Evolutionary conservation across 1,140 invertebrate genomes (phyloP).

Genomic region (Aphis craccivora): DNA sequence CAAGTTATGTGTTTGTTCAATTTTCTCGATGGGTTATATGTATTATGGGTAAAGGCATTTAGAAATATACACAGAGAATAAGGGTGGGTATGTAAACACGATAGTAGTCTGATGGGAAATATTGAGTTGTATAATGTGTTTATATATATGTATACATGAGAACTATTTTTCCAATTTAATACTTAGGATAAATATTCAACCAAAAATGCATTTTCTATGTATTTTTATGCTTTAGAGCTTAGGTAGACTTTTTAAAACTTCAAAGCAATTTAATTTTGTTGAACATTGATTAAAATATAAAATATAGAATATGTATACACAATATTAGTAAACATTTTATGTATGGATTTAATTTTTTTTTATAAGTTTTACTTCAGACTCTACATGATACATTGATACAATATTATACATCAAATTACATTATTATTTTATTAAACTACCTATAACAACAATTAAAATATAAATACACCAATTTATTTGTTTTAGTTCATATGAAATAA

Average conservation of each 20-base stretch:
- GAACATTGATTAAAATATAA: background rate
- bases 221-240: background rate
- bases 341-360: background rate
- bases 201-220: background rate
- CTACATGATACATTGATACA: background rate
- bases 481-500: background rate
- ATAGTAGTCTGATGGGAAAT: background rate
- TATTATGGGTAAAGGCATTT: background rate
- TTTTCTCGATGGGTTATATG: background rate
- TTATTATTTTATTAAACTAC: background rate
- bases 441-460: background rate
- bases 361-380: background rate
- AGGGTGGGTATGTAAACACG: background rate
- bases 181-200: background rate
- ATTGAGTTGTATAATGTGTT: conserved; percentile 10
- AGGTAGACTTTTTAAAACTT: background rate
- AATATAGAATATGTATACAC: background rate
- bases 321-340: background rate
- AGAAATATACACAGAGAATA: background rate
- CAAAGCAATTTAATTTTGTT: background rate
- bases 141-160: background rate
- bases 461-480: background rate
- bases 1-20: background rate
- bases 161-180: conserved; percentile 18
- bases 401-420: background rate